A percentile compares a stretch with the other conserved stretches of the same genome.
These are phyloP conservation scores for Eristalinus aeneus DNA, from an alignment of 2,888 invertebrate genomes.

Conservation along the genomic window DNA sequence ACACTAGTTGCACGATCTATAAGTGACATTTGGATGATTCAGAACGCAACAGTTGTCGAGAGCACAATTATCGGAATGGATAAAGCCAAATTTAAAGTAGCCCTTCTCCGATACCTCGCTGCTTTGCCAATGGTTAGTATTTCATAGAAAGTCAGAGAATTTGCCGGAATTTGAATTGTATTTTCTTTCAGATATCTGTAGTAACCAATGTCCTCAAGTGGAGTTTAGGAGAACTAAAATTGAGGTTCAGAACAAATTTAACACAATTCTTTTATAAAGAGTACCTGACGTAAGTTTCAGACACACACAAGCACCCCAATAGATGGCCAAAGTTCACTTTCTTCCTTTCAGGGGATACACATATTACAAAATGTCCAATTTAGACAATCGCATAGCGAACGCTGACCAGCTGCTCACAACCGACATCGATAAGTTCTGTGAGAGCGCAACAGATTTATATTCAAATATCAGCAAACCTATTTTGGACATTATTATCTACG, in stretches of 20 bases:
- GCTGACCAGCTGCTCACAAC: slow-evolving; percentile 97
- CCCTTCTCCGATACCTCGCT: slow-evolving; percentile 89
- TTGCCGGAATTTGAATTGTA: no score
- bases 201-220: slow-evolving; percentile 97
- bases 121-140: slow-evolving; percentile 88
- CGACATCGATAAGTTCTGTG: slow-evolving; percentile 98
- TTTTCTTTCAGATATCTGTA: slow-evolving; percentile 96
- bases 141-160: neutral
- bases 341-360: slow-evolving; percentile 89
- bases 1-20: slow-evolving; percentile 93
- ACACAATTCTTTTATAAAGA: slow-evolving; percentile 93
- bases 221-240: slow-evolving; percentile 95
- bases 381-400: slow-evolving; percentile 97
- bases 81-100: slow-evolving; percentile 86
- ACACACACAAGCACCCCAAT: neutral
- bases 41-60: slow-evolving; percentile 95
- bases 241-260: slow-evolving; percentile 93
- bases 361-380: slow-evolving; percentile 97
- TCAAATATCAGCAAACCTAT: slow-evolving; percentile 98
- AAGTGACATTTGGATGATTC: slow-evolving; percentile 98
- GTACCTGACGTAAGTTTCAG: slow-evolving; percentile 91
- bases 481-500: slow-evolving; percentile 96
- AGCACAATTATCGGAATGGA: slow-evolving; percentile 97
- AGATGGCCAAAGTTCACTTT: neutral
- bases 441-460: slow-evolving; percentile 96